phyloP scores from a whole-genome alignment of 2,113 vertebrate species.

The Dendrocopos noguchii region DNA sequence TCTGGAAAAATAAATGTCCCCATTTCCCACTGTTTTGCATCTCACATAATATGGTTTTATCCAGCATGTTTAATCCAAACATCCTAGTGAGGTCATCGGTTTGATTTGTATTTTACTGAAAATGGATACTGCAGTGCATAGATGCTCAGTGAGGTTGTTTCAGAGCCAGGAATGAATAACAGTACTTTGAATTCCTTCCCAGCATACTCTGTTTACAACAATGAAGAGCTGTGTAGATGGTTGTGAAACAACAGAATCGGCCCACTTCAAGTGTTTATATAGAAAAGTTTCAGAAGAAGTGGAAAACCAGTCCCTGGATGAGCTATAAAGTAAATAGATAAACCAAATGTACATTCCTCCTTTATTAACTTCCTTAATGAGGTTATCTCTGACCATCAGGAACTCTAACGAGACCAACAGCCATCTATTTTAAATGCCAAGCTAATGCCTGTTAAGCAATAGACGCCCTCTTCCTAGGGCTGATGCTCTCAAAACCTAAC shows the following conservation, averaged over 20 bases:
- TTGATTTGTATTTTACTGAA: slow-evolving; percentile 3
- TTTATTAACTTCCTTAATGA: slow-evolving; percentile 42
- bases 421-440: slow-evolving; percentile 41
- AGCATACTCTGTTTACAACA: neutral
- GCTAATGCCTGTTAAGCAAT: neutral
- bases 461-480: neutral
- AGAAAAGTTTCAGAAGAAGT: slow-evolving; percentile 9
- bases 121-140: slow-evolving; percentile 8
- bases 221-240: neutral
- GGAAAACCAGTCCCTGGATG: slow-evolving; percentile 13
- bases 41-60: neutral
- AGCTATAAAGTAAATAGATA: slow-evolving; percentile 17
- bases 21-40: neutral
- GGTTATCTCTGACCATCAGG: slow-evolving; percentile 37
- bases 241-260: neutral
- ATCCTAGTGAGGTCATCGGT: neutral
- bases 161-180: neutral
- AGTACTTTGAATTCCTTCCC: neutral
- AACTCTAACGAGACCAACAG: slow-evolving; percentile 30
- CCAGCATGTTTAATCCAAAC: neutral
- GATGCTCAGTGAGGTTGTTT: neutral
- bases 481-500: neutral
- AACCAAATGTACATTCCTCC: slow-evolving; percentile 14
- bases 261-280: neutral
- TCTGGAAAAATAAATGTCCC: neutral